A percentile compares a stretch with the other conserved stretches of the same genome.
phyloP scores from a whole-genome alignment of 2,113 vertebrate genomes.

The Pelvicachromis taeniatus region DNA sequence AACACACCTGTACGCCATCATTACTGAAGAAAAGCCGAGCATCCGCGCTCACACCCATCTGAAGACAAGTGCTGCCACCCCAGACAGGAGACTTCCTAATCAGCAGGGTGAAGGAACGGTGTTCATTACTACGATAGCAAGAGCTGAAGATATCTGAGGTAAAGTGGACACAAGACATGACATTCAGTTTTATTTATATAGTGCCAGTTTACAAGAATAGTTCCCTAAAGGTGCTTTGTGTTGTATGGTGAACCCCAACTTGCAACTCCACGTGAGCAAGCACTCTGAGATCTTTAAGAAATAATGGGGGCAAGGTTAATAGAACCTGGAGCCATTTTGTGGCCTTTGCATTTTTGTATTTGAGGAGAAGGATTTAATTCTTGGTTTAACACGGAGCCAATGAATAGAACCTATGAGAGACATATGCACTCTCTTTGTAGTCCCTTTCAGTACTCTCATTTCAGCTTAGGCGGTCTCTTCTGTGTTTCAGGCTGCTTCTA shows the following conservation, averaged over 20 bases:
- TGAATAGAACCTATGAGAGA: neutral
- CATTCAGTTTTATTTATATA: neutral
- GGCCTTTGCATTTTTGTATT: no score
- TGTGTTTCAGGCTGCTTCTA: neutral
- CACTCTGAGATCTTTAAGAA: neutral
- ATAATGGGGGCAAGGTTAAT: neutral
- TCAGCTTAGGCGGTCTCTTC: neutral
- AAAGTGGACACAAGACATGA: neutral
- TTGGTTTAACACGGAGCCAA: neutral
- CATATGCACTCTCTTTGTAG: neutral
- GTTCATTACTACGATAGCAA: neutral
- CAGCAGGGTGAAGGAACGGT: neutral
- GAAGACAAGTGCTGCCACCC: conserved; percentile 77
- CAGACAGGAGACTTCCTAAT: neutral
- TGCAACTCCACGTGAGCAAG: neutral
- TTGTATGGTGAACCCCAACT: neutral
- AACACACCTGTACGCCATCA: conserved; percentile 82
- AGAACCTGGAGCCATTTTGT: no score
- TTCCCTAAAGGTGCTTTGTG: neutral
- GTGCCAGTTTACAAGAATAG: neutral
- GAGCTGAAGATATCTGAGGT: conserved; percentile 76
- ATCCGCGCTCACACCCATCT: conserved; percentile 80
- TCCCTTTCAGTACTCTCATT: neutral
- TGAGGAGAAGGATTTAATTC: neutral
- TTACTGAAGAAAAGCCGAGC: conserved; percentile 85